Evolutionary conservation across 2,888 invertebrate species (phyloP).

Genomic region (Nasonovia ribisnigri): DNA sequence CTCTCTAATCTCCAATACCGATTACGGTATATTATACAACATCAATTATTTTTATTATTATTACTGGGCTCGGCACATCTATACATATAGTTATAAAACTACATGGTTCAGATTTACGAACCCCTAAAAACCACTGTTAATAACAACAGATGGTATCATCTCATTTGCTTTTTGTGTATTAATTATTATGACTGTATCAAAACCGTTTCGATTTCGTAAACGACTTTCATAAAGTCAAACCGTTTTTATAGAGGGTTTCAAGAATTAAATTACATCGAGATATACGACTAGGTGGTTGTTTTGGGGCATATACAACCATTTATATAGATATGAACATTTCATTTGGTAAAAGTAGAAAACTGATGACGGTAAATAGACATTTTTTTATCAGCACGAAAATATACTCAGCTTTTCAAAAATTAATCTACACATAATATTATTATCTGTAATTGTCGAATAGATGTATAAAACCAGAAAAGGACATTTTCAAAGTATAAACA

Average conservation of each 20-base stretch:
- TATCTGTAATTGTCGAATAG: too few relatives aligned
- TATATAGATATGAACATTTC: not conserved
- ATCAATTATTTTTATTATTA: slow-evolving; percentile 38
- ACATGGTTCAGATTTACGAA: not conserved
- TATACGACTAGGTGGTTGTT: not conserved
- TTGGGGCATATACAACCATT: not conserved
- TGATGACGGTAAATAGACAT: not conserved
- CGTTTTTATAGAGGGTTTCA: not conserved
- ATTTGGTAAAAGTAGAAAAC: not conserved
- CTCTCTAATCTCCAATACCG: slow-evolving; percentile 19
- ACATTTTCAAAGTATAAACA: not conserved
- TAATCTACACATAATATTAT: not conserved
- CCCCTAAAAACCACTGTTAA: slow-evolving; percentile 29
- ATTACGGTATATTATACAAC: slow-evolving; percentile 6
- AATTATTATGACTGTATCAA: not conserved
- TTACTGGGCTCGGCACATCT: slow-evolving; percentile 20
- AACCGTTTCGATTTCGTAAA: slow-evolving; percentile 12
- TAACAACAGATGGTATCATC: slow-evolving; percentile 34
- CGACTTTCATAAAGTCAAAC: not conserved
- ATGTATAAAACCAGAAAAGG: too few relatives aligned
- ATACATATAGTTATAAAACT: not conserved
- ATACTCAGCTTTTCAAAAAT: not conserved
- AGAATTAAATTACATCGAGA: not conserved
- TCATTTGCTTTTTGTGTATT: slow-evolving; percentile 7
- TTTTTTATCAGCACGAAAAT: not conserved